Evolutionary conservation across 2,888 invertebrate species (phyloP).

Genomic region (Lochmaea capreae): DNA sequence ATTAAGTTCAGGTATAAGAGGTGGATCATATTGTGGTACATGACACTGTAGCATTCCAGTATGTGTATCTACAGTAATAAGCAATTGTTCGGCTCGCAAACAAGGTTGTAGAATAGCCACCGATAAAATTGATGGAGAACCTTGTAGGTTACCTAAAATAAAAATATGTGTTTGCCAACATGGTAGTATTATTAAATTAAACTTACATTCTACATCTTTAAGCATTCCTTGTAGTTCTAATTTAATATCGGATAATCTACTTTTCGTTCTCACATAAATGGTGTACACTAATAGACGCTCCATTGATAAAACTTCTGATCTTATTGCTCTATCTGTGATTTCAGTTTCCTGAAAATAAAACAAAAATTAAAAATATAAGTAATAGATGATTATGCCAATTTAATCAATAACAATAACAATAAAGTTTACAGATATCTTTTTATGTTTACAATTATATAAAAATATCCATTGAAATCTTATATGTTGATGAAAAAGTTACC

Average conservation of each 20-base stretch:
- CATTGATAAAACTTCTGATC: slow-evolving; percentile 93
- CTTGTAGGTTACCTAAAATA: slow-evolving; percentile 80
- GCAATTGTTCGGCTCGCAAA: slow-evolving; percentile 89
- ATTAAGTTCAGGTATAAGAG: slow-evolving; percentile 84
- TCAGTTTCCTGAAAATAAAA: slow-evolving; percentile 69
- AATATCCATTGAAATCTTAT: slow-evolving; percentile 45
- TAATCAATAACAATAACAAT: too few species aligned
- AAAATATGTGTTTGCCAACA: slow-evolving; percentile 27
- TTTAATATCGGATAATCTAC: slow-evolving; percentile 84
- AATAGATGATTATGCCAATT: too few species aligned
- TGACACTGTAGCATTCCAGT: slow-evolving; percentile 92
- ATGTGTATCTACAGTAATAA: slow-evolving; percentile 94
- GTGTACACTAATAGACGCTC: slow-evolving; percentile 95
- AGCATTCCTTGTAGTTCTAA: slow-evolving; percentile 79
- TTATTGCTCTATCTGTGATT: slow-evolving; percentile 81
- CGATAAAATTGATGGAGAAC: slow-evolving; percentile 92
- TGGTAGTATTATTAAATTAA: not conserved
- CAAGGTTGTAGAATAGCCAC: slow-evolving; percentile 92
- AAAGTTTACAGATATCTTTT: too few species aligned
- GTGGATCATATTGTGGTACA: slow-evolving; percentile 90
- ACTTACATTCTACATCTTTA: slow-evolving; percentile 78
- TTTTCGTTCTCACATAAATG: slow-evolving; percentile 91
- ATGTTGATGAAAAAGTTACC: slow-evolving; percentile 56
- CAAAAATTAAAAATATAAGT: not conserved
- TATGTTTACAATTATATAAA: too few species aligned